Conservation (phyloP, 2,888 invertebrate genomes). For the Nematopogon swammerdamellus region DNA sequence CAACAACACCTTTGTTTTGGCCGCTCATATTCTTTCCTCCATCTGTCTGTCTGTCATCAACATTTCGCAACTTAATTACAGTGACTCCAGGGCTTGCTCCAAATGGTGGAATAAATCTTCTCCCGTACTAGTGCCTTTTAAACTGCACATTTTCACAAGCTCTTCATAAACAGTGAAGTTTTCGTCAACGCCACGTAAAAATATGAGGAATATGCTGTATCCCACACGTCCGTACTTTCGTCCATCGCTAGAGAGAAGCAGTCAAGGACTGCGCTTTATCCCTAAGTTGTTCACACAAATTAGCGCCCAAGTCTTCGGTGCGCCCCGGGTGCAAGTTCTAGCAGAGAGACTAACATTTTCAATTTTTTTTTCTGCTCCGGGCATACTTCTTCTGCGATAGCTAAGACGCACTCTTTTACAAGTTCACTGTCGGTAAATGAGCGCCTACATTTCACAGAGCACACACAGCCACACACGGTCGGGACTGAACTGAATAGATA, state of each 20-base stretch:
- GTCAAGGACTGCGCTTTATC: constrained; percentile 13
- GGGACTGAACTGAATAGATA: too few species aligned
- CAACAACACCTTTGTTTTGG: constrained; percentile 2
- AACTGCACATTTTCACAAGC: constrained; percentile 2
- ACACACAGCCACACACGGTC: too few species aligned
- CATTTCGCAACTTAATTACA: neutral
- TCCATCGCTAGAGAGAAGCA: constrained; percentile 10
- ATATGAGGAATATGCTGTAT: neutral
- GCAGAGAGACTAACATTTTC: constrained; percentile 11
- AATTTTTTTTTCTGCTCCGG: constrained; percentile 12
- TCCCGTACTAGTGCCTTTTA: neutral
- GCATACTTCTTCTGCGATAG: constrained; percentile 11
- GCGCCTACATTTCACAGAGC: too few species aligned
- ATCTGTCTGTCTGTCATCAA: constrained; percentile 1
- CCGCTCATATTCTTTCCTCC: constrained; percentile 3
- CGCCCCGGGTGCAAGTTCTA: constrained; percentile 12
- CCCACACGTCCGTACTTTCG: constrained; percentile 14
- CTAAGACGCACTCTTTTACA: constrained; percentile 10
- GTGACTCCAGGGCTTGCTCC: constrained; percentile 2
- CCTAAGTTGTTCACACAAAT: constrained; percentile 13
- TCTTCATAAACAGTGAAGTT: constrained; percentile 3
- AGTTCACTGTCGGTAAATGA: constrained; percentile 9
- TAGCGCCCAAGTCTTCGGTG: constrained; percentile 10
- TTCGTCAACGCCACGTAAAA: constrained; percentile 1
- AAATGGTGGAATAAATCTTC: constrained; percentile 3